These are phyloP conservation scores for Brachionichthys hirsutus DNA, from an alignment of 2,113 vertebrate species.

Conservation along the genomic window DNA sequence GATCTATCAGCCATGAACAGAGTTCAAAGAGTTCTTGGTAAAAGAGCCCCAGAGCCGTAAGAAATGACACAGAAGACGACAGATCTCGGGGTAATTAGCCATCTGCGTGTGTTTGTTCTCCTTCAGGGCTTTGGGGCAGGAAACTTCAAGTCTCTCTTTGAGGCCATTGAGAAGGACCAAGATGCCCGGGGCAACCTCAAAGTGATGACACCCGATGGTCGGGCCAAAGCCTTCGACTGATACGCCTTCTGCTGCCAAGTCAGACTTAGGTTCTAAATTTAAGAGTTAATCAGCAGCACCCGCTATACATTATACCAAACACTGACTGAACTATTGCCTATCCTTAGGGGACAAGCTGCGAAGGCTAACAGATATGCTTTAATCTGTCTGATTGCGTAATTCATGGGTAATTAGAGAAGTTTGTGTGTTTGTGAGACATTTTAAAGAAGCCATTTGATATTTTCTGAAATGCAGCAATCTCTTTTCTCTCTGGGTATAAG, in stretches of 20 bases:
- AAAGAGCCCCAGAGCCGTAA: constrained; percentile 47
- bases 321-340: constrained; percentile 2
- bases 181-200: constrained; percentile 83
- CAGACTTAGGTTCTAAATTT: constrained; percentile 17
- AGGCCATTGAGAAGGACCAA: constrained; percentile 84
- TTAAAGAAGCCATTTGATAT: constrained; percentile 1
- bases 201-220: constrained; percentile 61
- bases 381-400: constrained; percentile 9
- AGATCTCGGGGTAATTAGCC: constrained; percentile 53
- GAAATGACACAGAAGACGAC: constrained; percentile 51
- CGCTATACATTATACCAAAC: constrained; percentile 5
- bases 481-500: not conserved
- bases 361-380: constrained; percentile 16
- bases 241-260: constrained; percentile 8
- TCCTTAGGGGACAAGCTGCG: constrained; percentile 14
- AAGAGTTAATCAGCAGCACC: constrained; percentile 11
- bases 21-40: constrained; percentile 56
- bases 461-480: not conserved
- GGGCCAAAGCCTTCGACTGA: constrained; percentile 69
- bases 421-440: constrained; percentile 1
- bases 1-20: constrained; percentile 25
- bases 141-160: constrained; percentile 86
- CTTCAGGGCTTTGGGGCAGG: constrained; percentile 84
- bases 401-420: constrained; percentile 43
- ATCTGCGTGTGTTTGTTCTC: constrained; percentile 53